A percentile compares a stretch with the other conserved stretches of the same genome.
Evolutionary conservation across 2,888 invertebrate species (phyloP).

Genomic region (Penaeus monodon): DNA sequence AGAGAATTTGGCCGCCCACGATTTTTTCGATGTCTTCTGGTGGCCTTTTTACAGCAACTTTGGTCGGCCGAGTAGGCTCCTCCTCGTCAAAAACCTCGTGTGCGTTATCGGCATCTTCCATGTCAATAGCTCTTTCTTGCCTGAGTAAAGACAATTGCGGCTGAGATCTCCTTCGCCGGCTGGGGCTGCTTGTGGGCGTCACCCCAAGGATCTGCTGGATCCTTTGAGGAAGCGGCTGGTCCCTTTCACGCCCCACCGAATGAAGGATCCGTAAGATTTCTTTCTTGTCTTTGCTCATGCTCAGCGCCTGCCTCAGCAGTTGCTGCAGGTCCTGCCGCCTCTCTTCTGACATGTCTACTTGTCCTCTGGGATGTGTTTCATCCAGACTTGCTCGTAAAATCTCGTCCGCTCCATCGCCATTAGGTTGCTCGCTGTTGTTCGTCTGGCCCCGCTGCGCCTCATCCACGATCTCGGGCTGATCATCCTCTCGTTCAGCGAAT

Average conservation of each 20-base stretch:
- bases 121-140: no score
- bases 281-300: conserved; percentile 52
- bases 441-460: no score
- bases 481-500: no score
- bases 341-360: conserved; percentile 25
- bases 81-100: no score
- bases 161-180: no score
- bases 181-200: background rate
- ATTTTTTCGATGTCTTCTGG: background rate
- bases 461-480: no score
- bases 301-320: conserved; percentile 33
- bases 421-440: no score
- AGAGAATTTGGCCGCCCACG: conserved; percentile 30
- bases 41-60: no score
- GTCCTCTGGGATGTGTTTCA: background rate
- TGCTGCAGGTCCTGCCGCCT: conserved; percentile 31
- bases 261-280: conserved; percentile 50
- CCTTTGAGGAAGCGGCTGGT: conserved; percentile 14
- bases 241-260: conserved; percentile 16
- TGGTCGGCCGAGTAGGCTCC: no score
- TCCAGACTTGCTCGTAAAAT: background rate
- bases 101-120: no score
- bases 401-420: conserved; percentile 73
- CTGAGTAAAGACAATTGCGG: no score
- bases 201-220: conserved; percentile 29